Evolutionary conservation across 2,797 vertebrate genomes (phyloP), one percentile per base, ranked within the genome.

Genomic region (Benthosema pterotum): DNA sequence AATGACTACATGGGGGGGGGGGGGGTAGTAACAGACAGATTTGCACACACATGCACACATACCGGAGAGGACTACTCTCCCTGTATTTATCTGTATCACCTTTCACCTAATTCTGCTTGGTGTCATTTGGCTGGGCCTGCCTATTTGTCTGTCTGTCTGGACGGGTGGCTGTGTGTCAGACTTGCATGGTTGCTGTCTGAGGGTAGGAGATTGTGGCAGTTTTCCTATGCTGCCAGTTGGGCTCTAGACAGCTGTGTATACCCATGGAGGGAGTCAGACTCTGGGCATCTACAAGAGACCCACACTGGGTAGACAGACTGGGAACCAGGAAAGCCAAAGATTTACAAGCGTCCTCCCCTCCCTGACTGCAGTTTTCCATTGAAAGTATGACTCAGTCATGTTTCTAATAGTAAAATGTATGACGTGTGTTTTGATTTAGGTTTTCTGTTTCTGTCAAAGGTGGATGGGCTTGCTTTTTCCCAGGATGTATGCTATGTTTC

Each of bases 261-360:
- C n/a, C 63, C 14, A 3, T 38, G n/a, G 52, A 57, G 43, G 50
- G 50, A 61, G 46, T 42, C 52, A 13, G 51, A 45, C 62, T 54
- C 45, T 66, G 48, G 18, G 42, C 13, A 50, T 38, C 16, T 47
- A 11, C 25, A 46, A 46, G 55, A 55, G 15, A 45, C 52, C 52
- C 50, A 51, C 17, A 42, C 50, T 47, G 15, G 19, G 32, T 43
- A 65, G 17, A 47, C 71, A 58, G 51, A 52, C 16, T 43, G 46
- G 53, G 67, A 56, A 47, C 57, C 60, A 51, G 16, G 50, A 66
- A 74, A 58, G 58, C 63, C 61, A 46, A 52, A 69, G 63, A 74
- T 67, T 79, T 83, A 78, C 69, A 53, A 49, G 60, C 69, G 67
- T 57, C 69, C 71, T 74, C 58, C 60, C 63, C 69, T 72, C 56